These are phyloP conservation scores for Nemapogon koenigi DNA, from an alignment of 2,888 invertebrate species.

Conservation along the genomic window DNA sequence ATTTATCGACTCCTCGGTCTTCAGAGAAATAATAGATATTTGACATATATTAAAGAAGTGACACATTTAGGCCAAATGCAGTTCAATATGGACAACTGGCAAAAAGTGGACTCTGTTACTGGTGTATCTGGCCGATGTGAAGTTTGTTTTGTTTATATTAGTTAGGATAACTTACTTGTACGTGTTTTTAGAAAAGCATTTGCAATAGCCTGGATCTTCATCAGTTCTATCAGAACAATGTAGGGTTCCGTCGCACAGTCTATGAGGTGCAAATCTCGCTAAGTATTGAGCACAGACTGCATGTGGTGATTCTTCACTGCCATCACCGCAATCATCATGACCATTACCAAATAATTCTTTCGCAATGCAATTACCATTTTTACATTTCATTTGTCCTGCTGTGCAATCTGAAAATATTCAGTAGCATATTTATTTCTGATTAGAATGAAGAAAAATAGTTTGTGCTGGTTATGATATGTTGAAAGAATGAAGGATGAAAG, in stretches of 20 bases:
- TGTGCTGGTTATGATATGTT: no score
- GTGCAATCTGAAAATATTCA: constrained; percentile 62
- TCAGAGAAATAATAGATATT: no score
- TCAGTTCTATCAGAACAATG: constrained; percentile 82
- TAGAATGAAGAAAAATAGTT: constrained; percentile 8
- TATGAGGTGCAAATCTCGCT: constrained; percentile 69
- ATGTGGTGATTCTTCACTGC: constrained; percentile 68
- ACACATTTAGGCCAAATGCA: no score
- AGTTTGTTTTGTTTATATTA: background rate
- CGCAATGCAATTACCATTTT: constrained; percentile 70
- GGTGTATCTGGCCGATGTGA: no score
- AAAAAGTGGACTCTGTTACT: no score
- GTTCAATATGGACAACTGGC: no score
- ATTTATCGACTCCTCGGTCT: no score
- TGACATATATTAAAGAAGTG: no score
- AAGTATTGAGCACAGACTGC: constrained; percentile 73
- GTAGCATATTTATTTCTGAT: background rate
- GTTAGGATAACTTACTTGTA: constrained; percentile 36
- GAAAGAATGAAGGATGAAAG: no score
- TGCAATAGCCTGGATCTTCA: constrained; percentile 71
- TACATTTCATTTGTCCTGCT: constrained; percentile 70
- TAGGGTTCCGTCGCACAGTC: constrained; percentile 77
- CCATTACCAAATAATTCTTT: constrained; percentile 75
- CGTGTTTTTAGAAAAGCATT: constrained; percentile 55
- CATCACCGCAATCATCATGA: constrained; percentile 72